Evolutionary conservation across 2,888 invertebrate genomes (phyloP).

Genomic region (Lasioglossum leucozonium): DNA sequence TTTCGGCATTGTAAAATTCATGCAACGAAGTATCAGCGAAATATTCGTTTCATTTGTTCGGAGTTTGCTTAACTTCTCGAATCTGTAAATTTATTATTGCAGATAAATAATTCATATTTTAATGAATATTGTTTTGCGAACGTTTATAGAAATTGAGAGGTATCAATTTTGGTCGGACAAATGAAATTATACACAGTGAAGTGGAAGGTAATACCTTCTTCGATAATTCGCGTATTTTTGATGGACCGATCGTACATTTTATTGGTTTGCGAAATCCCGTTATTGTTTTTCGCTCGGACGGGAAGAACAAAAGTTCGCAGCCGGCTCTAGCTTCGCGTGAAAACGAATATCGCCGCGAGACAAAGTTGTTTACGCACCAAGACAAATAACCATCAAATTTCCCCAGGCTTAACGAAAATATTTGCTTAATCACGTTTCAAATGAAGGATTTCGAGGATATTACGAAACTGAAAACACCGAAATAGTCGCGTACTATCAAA

Average conservation of each 20-base stretch:
- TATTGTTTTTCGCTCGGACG: neutral
- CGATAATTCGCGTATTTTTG: too few species aligned
- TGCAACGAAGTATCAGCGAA: neutral
- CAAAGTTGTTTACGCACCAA: constrained; percentile 2
- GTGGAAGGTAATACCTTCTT: neutral
- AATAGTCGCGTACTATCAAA: neutral
- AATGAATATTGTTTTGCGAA: neutral
- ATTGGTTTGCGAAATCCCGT: neutral
- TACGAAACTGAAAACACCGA: neutral
- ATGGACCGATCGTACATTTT: neutral
- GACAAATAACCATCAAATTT: neutral
- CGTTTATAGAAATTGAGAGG: neutral
- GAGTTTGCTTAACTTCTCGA: neutral
- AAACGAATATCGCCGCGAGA: neutral
- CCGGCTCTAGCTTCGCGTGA: neutral
- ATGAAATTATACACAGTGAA: neutral
- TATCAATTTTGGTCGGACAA: neutral
- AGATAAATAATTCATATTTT: neutral
- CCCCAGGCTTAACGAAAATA: neutral
- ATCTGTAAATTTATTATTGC: neutral
- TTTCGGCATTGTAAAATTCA: neutral
- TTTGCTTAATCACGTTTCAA: constrained; percentile 6
- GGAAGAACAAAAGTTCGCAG: neutral
- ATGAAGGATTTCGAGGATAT: constrained; percentile 6
- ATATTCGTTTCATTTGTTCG: neutral